Evolutionary conservation across 2,113 vertebrate species (phyloP), one percentile per base, ranked within the genome.

Genomic region (Plectropomus leopardus): DNA sequence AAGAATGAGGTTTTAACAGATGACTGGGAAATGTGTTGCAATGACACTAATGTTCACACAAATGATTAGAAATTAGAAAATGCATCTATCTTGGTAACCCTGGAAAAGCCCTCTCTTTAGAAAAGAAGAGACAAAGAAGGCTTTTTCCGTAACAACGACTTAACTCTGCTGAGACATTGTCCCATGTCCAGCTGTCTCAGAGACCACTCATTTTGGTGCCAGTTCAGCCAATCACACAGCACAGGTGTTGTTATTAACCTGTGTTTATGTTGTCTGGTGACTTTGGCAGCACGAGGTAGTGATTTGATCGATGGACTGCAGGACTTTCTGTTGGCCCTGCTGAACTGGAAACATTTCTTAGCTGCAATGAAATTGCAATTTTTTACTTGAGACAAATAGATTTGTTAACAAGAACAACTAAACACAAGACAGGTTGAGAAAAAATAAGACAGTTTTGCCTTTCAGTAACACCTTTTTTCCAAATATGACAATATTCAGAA

Each of bases 1-100:
- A 72, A 58, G 55, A 30, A 55, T 5, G 13, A 61, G 24, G 30
- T 65, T 81, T 59, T 53, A 34, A 65, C 58, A 45, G 19, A 58
- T 19, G 34, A 64, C 19, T 42, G 17, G 44, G 17, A 50, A 26
- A 36, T 7, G 4, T 30, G 23, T 76, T 65, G 32, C 57, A 26
- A 65, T 58, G 59, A 72, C 59, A n/a, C 40, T 5, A 65, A 65
- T 48, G 16, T 45, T 26, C 23, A 26, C 15, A 44, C 40, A 45
- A 4, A 51, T 9, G 2, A 10, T 60, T 60, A 16, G 3, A 30
- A 51, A 71, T 60, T 28, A 40, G 45, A 78, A 64, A 63, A 26
- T 4, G 32, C 21, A 15, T 65, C 5, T 67, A 19, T 61, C 51
- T 48, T 21, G 13, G 63, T 58, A 50, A 63, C 10, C n/a, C 23